These are phyloP conservation scores for Probosciger aterrimus DNA, from an alignment of 2,113 vertebrate genomes.

Conservation along the genomic window DNA sequence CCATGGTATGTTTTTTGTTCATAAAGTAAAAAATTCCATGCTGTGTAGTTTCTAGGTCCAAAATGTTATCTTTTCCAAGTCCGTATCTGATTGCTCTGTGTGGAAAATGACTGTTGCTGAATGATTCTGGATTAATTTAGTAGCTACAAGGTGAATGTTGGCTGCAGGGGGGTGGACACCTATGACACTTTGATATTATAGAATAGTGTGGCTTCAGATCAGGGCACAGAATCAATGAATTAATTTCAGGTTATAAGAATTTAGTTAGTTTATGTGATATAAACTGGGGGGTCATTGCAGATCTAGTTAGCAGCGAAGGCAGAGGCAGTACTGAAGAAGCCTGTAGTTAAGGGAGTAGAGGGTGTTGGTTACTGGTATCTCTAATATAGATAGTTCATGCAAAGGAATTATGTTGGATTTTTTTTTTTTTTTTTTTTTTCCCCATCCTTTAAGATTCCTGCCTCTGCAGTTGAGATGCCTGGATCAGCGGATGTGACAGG, in stretches of 20 bases:
- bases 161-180: neutral
- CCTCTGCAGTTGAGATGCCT: constrained; percentile 96
- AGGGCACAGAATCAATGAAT: no score
- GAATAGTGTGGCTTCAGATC: no score
- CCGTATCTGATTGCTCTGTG: neutral
- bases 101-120: neutral
- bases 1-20: neutral
- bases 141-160: no score
- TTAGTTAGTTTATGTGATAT: neutral
- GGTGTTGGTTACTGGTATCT: neutral
- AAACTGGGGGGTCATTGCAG: neutral
- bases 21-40: neutral
- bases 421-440: neutral
- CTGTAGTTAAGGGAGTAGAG: neutral
- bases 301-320: neutral
- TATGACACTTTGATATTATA: no score
- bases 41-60: neutral
- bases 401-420: neutral
- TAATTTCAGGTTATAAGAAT: no score
- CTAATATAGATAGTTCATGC: neutral
- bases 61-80: neutral
- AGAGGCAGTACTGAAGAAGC: neutral
- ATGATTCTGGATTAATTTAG: neutral
- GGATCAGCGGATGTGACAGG: constrained; percentile 88
- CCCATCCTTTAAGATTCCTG: constrained; percentile 82